Conservation (phyloP, 2,888 invertebrate species). For the Polymixis lichenea region DNA sequence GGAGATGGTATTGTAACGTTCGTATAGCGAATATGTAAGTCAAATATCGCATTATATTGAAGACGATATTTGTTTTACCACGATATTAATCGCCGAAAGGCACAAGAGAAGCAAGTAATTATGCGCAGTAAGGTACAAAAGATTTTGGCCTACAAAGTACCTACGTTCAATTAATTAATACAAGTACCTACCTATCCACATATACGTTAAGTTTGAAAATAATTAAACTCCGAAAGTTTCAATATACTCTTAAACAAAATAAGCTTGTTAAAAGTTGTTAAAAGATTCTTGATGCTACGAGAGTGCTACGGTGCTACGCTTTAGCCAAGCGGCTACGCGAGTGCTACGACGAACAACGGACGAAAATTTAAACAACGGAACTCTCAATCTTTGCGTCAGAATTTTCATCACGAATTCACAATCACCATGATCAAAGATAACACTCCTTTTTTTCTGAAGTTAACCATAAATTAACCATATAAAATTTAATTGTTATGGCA, state of each 20-base stretch:
- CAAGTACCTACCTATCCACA: neutral
- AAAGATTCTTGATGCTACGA: slow-evolving; percentile 19
- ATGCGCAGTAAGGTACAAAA: too few species aligned
- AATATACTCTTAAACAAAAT: slow-evolving; percentile 22
- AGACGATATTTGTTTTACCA: slow-evolving; percentile 11
- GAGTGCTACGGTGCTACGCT: slow-evolving; percentile 39
- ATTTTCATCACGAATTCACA: neutral
- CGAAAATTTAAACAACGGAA: neutral
- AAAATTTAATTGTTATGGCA: neutral
- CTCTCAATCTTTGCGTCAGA: neutral
- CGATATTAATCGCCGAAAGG: neutral
- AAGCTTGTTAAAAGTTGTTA: slow-evolving; percentile 27
- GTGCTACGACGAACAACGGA: slow-evolving; percentile 13
- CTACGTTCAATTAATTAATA: slow-evolving; percentile 8
- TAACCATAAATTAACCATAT: neutral
- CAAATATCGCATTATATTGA: slow-evolving; percentile 2
- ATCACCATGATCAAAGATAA: neutral
- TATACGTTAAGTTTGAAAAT: neutral
- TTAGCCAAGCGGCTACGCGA: slow-evolving; percentile 23
- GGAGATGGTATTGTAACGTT: neutral
- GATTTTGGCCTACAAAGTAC: neutral
- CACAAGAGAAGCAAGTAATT: neutral
- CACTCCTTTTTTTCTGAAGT: neutral
- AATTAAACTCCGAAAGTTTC: neutral
- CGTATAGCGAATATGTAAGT: neutral